A percentile compares a stretch with the other conserved stretches of the same genome.
These are phyloP conservation scores for Cryptocheilus praepositus DNA, from an alignment of 2,888 invertebrate species.

Conservation along the genomic window DNA sequence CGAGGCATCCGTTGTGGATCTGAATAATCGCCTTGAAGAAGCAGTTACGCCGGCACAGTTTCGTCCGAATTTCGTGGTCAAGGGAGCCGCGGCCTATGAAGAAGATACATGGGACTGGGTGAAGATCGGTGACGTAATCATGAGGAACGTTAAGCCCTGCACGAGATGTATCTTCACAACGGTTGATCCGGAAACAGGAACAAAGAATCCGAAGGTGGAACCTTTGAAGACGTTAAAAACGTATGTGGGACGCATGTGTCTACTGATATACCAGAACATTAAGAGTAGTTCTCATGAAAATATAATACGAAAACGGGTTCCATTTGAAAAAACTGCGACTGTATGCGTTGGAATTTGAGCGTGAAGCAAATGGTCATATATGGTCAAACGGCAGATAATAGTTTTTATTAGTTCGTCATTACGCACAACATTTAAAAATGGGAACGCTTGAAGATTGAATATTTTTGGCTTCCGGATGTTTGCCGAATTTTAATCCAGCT, in stretches of 20 bases:
- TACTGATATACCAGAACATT: too few relatives aligned
- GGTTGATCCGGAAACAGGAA: conserved; percentile 81
- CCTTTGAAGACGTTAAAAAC: conserved; percentile 81
- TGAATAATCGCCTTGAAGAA: conserved; percentile 79
- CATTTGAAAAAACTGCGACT: too few relatives aligned
- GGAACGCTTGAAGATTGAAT: too few relatives aligned
- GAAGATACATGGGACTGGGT: conserved; percentile 86
- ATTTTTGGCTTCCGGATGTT: too few relatives aligned
- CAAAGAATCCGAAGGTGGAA: conserved; percentile 78
- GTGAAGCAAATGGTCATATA: too few relatives aligned
- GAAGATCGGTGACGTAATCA: conserved; percentile 81
- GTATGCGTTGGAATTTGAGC: too few relatives aligned
- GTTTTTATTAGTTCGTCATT: too few relatives aligned
- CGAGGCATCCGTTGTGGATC: conserved; percentile 80
- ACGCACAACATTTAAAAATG: too few relatives aligned
- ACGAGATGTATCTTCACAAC: conserved; percentile 84
- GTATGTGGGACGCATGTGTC: conserved; percentile 70
- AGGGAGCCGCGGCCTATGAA: conserved; percentile 78
- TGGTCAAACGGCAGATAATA: too few relatives aligned
- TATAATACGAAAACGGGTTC: too few relatives aligned
- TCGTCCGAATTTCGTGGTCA: conserved; percentile 83
- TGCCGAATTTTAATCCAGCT: too few relatives aligned
- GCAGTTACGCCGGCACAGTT: conserved; percentile 79
- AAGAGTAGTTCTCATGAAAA: too few relatives aligned
- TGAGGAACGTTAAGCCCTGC: conserved; percentile 82